Evolutionary conservation across 2,113 vertebrate species (phyloP), one percentile per base, ranked within the genome.

Genomic region (Hemiscyllium ocellatum): DNA sequence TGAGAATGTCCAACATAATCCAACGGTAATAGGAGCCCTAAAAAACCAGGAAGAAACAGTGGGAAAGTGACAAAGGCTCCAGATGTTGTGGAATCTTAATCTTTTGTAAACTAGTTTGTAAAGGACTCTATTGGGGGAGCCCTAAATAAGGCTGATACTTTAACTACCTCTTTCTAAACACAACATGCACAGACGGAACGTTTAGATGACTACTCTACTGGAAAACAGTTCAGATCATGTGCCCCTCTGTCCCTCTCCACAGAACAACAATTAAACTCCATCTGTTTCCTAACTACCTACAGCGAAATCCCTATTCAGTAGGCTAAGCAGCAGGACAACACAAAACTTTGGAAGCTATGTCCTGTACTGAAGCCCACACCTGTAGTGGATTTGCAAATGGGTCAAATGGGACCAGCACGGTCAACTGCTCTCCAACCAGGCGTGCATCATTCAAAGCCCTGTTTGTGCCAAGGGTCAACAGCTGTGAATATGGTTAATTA

Each of bases 81-180:
- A 98, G 98, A 98, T 98, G 98, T 98, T 99, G 97, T 97, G 97
- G 97, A 98, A 98, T 97, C 98, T 98, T 98, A 98, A 98, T 98
- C 98, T 98, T 97, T 97, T 97, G 97, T 97, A 98, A 98, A 99
- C 98, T 98, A 98, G 98, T 98, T 98, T 98, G 98, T 98, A 97
- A 98, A 98, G 97, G 97, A 97, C 97, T 56, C 98, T 98, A 98
- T 98, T 98, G 98, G 97, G 97, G 97, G 97, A 98, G 97, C 97
- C 97, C 97, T 96, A 97, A 96, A 96, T 97, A 97, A 97, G 97
- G 97, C 98, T 97, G 98, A 97, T 97, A 96, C 97, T 97, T 96
- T 96, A 96, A 96, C 85, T 95, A 95, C 96, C 96, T 97, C 96
- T 97, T 97, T 97, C 97, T 97, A 97, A 97, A 97, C 96, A 96